Evolutionary conservation across 2,113 vertebrate species (phyloP), one percentile per base, ranked within the genome.

Genomic region (Solenodon paradoxus): DNA sequence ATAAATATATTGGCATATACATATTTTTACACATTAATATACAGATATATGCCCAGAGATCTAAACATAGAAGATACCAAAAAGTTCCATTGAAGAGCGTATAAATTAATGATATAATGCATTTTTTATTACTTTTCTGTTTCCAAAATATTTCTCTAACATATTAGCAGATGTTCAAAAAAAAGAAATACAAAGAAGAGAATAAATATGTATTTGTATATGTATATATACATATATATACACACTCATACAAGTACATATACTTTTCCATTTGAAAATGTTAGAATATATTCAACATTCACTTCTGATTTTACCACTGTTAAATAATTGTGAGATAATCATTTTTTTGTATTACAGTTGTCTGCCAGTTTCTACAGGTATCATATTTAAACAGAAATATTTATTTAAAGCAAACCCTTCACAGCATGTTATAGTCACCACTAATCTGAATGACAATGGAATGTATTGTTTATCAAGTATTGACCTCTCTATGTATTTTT

Each of bases 41-140:
- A 75, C 13, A 45, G 16, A 63, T 51, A 55, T 59, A 69, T 16
- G 80, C 26, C 30, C 45, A 91, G 94, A 91, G 20, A 53, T 79
- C 17, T 42, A 94, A 82, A 19, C n/a, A 72, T 24, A 72, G 32
- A 94, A 66, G 64, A 85, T 16, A 92, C 13, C 89, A 61, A 78
- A 90, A 82, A 59, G 32, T 63, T 20, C 82, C 20, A 10, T 42
- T 66, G 16, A 93, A 93, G 49, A 74, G 30, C 69, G 26, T 91
- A 77, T 91, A 91, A 68, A 91, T 88, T 49, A 78, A 68, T 64
- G 20, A 84, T 45, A 86, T 26, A 79, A 38, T 89, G 7, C 7
- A 80, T 88, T 95, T 94, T 89, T n/a, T 89, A 35, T 94, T n/a
- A n/a, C n/a, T n/a, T n/a, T n/a, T n/a, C n/a, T n/a, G 88, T 81